Conservation (phyloP, 2,888 invertebrate genomes). For the Crematogaster levior region DNA sequence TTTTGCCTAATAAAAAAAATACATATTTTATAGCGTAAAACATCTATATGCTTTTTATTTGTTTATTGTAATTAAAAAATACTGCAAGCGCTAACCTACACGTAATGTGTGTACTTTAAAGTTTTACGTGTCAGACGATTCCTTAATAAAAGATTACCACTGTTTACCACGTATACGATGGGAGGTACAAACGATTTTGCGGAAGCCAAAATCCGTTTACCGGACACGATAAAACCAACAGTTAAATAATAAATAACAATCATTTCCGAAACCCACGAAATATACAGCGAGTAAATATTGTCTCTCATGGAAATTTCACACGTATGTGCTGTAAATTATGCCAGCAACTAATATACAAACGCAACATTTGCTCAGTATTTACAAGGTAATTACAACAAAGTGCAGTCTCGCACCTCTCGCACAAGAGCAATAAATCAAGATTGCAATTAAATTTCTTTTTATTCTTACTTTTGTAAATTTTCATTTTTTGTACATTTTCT, state of each 20-base stretch:
- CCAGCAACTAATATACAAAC: neutral
- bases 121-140: neutral
- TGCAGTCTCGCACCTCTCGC: neutral
- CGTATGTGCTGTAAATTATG: neutral
- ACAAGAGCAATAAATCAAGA: neutral
- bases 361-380: slow-evolving; percentile 22
- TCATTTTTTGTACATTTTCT: too few relatives aligned
- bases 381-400: slow-evolving; percentile 19
- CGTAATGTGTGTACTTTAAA: slow-evolving; percentile 1
- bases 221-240: neutral
- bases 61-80: neutral
- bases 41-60: neutral
- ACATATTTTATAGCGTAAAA: neutral
- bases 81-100: neutral
- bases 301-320: neutral
- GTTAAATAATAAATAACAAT: slow-evolving; percentile 22
- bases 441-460: neutral
- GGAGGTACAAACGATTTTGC: neutral
- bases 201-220: slow-evolving; percentile 18
- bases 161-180: neutral
- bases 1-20: neutral
- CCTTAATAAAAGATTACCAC: slow-evolving; percentile 13
- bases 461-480: neutral
- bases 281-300: slow-evolving; percentile 15
- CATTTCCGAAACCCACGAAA: slow-evolving; percentile 23